Conservation (phyloP, 2,113 vertebrate species). For the Morone saxatilis region DNA sequence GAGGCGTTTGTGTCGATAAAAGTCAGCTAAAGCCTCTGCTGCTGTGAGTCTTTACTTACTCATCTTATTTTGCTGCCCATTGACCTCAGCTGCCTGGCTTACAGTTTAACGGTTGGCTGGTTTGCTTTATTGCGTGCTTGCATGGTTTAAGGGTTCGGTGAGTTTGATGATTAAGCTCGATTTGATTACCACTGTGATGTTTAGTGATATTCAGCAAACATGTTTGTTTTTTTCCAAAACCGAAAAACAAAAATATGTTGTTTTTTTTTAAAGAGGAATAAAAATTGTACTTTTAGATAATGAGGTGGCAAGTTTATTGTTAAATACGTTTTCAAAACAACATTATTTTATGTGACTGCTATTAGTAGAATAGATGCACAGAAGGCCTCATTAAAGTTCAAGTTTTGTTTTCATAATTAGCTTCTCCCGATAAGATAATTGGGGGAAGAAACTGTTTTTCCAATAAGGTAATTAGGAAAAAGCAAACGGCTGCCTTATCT, state of each 20-base stretch:
- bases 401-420: conserved; percentile 45
- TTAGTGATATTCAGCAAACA: conserved; percentile 58
- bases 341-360: conserved; percentile 7
- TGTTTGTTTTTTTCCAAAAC: conserved; percentile 33
- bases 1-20: conserved; percentile 52
- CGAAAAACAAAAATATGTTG: conserved; percentile 15
- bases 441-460: conserved; percentile 26
- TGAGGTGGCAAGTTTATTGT: conserved; percentile 28
- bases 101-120: conserved; percentile 63
- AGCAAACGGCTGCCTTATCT: conserved; percentile 35
- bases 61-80: conserved; percentile 48
- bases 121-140: conserved; percentile 52
- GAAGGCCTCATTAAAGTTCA: conserved; percentile 39
- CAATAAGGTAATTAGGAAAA: conserved; percentile 36
- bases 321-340: conserved; percentile 1
- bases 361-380: conserved; percentile 5
- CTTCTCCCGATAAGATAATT: conserved; percentile 37
- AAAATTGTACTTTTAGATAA: neutral
- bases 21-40: conserved; percentile 46
- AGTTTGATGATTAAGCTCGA: conserved; percentile 60
- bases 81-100: conserved; percentile 63
- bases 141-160: conserved; percentile 49
- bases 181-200: conserved; percentile 66
- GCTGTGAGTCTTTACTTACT: conserved; percentile 47
- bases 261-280: neutral